Conservation (phyloP, 1,140 invertebrate species). For the Pseudomyrmex pallidus region DNA sequence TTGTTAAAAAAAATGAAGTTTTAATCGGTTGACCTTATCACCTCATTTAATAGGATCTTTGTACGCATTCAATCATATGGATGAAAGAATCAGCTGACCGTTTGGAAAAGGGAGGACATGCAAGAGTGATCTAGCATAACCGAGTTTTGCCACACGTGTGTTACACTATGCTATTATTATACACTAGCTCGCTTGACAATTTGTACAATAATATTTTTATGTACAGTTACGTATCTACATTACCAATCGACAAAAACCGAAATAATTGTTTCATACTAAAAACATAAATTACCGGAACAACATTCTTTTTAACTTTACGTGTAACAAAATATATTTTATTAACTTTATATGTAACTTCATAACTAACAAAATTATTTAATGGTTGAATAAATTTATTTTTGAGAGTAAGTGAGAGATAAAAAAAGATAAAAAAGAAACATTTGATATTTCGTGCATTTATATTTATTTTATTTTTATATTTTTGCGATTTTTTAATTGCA, state of each 20-base stretch:
- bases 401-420: not conserved
- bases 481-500: not conserved
- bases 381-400: not conserved
- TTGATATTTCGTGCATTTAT: not conserved
- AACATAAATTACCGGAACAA: not conserved
- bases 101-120: slow-evolving; percentile 11
- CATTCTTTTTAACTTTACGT: not conserved
- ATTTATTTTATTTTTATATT: not conserved
- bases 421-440: not conserved
- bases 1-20: slow-evolving; percentile 2
- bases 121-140: slow-evolving; percentile 44
- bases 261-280: too few species aligned
- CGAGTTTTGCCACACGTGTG: not conserved
- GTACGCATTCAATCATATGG: not conserved
- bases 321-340: too few species aligned
- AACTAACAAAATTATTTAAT: not conserved
- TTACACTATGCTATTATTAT: slow-evolving; percentile 1
- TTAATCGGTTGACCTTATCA: not conserved
- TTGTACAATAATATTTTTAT: slow-evolving; percentile 21
- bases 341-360: too few species aligned
- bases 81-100: slow-evolving; percentile 43
- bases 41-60: not conserved
- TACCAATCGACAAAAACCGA: not conserved
- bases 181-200: slow-evolving; percentile 3
- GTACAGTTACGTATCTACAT: not conserved